Conservation (phyloP, 2,888 invertebrate species). For the Stenodema calcarata region DNA sequence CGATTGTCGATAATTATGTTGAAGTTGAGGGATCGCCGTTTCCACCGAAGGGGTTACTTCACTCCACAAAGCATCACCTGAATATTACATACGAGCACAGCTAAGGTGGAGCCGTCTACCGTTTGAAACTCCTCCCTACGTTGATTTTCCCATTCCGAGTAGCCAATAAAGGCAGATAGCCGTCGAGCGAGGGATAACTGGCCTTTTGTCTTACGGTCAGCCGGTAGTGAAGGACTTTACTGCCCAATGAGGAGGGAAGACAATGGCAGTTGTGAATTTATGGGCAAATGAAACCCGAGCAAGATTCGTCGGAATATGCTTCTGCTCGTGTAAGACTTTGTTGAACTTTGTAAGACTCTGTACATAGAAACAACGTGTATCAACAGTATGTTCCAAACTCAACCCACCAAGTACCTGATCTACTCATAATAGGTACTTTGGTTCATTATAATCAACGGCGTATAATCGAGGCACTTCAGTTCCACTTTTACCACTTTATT, state of each 20-base stretch:
- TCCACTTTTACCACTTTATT: too few species aligned
- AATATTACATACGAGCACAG: background rate
- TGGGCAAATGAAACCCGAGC: background rate
- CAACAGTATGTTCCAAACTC: too few species aligned
- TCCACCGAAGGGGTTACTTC: too few species aligned
- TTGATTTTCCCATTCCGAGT: background rate
- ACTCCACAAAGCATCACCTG: background rate
- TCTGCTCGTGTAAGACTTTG: too few species aligned
- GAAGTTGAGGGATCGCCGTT: too few species aligned
- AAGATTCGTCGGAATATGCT: background rate
- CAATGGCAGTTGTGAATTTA: background rate
- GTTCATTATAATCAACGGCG: too few species aligned
- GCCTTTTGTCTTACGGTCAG: background rate
- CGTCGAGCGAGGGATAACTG: background rate
- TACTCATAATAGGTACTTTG: too few species aligned
- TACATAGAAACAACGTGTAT: too few species aligned
- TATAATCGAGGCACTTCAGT: too few species aligned
- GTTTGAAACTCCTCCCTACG: background rate
- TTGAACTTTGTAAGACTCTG: too few species aligned
- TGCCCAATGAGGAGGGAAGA: background rate
- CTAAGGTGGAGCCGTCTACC: background rate
- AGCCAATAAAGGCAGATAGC: background rate
- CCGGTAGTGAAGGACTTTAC: background rate
- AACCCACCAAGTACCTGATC: too few species aligned
- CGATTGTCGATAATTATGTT: too few species aligned